phyloP scores from a whole-genome alignment of 2,113 vertebrate genomes.

The Picathartes gymnocephalus region DNA sequence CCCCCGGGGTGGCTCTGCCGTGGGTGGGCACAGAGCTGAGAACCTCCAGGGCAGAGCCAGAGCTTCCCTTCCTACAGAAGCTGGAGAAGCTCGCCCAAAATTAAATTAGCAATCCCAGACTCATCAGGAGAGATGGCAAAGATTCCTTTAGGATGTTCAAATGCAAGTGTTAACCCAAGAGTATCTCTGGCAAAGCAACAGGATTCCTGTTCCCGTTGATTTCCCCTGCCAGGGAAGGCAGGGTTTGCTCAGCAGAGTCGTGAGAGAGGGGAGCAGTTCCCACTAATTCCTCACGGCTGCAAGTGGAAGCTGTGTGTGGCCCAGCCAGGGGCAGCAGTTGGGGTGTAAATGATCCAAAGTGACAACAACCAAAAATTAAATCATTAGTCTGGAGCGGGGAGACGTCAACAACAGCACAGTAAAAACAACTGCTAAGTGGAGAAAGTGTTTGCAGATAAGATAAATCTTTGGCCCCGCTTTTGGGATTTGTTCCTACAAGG shows the following conservation, averaged over 20 bases:
- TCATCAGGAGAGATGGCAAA: not conserved
- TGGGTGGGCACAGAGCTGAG: not conserved
- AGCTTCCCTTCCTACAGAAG: not conserved
- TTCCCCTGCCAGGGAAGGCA: not conserved
- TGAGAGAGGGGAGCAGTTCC: not conserved
- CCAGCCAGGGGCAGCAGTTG: not conserved
- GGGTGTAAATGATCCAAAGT: not conserved
- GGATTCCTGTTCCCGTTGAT: not conserved
- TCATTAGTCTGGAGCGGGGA: not conserved
- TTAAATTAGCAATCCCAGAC: not conserved
- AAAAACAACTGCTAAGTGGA: conserved; percentile 32
- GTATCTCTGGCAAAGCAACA: not conserved
- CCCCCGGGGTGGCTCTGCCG: not conserved
- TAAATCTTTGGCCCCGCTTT: not conserved
- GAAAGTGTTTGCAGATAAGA: conserved; percentile 49
- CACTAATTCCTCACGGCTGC: not conserved
- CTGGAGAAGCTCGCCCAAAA: not conserved
- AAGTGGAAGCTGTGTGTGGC: not conserved
- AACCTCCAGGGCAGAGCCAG: not conserved
- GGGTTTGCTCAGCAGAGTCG: conserved; percentile 1
- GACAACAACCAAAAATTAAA: conserved; percentile 27
- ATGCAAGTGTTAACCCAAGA: not conserved
- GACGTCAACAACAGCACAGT: not conserved
- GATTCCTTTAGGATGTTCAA: not conserved
- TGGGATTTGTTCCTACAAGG: conserved; percentile 5